These are phyloP conservation scores for Mesodorylaimus sp. DNA, from an alignment of 2,888 invertebrate species.

Conservation along the genomic window DNA sequence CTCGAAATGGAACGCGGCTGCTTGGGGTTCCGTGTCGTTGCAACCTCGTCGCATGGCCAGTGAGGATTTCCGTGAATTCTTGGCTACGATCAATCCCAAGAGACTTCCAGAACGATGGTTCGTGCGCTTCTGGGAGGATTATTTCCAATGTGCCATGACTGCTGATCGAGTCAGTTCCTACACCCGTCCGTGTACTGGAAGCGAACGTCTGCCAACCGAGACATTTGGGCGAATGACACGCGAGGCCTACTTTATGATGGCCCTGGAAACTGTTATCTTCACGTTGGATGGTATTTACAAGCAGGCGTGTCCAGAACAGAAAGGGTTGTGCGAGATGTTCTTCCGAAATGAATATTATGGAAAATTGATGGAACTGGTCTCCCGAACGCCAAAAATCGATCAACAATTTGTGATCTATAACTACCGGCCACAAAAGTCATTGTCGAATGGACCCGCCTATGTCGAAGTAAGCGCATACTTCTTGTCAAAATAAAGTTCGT, in stretches of 20 bases:
- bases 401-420: constrained; percentile 24
- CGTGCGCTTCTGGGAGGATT: constrained; percentile 16
- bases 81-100: constrained; percentile 21
- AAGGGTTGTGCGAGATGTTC: constrained; percentile 24
- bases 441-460: background rate
- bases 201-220: constrained; percentile 17
- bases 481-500: background rate
- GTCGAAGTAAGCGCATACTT: constrained; percentile 2
- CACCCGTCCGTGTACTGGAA: constrained; percentile 22
- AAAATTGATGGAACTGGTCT: constrained; percentile 16
- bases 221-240: constrained; percentile 17
- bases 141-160: constrained; percentile 8
- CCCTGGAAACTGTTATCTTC: background rate
- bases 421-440: background rate
- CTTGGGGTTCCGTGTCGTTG: constrained; percentile 4
- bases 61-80: constrained; percentile 22
- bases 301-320: constrained; percentile 15
- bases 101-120: constrained; percentile 25
- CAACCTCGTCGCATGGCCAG: constrained; percentile 14
- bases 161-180: background rate
- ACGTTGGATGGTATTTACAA: constrained; percentile 5
- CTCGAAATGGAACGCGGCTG: background rate
- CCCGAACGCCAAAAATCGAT: constrained; percentile 18
- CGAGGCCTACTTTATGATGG: background rate
- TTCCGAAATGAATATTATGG: constrained; percentile 21